Evolutionary conservation across 2,888 invertebrate species (phyloP), one percentile per base, ranked within the genome.

Genomic region (Cabera pusaria): DNA sequence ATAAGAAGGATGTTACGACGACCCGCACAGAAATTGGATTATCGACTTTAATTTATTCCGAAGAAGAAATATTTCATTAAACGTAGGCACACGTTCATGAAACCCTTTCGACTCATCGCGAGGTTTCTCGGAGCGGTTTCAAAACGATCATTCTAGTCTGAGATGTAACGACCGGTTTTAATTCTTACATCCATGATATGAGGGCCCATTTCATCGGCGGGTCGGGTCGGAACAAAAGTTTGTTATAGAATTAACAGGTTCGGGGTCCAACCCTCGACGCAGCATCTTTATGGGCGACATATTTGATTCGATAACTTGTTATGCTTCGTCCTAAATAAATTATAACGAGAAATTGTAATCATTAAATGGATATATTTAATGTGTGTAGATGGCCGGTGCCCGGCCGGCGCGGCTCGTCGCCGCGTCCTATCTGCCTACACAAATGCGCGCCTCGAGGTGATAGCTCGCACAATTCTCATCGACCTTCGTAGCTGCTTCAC

Each of bases 281-380:
- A 80, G 79, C 84, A 86, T 88, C 87, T 88, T 87, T 88, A 88
- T 86, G 85, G 86, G 85, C 86, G 87, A 88, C 87, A 86, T 82
- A 81, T 86, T 87, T 86, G 84, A 88, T 85, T 87, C 86, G 83
- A 85, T 85, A 87, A 87, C 88, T 87, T 87, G 88, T 88, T 87
- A 86, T 86, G 85, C 83, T 82, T 82, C 87, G 76, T 80, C 80
- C 82, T 84, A 83, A 87, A 87, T 87, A 88, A 87, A 87, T 87
- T 87, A 87, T 87, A 85, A 85, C 86, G 85, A 86, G 86, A 84
- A 86, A 87, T 86, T 84, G 84, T 87, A 83, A 87, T 84, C 83
- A 79, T 84, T 83, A 84, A 84, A 83, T 82, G 78, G 79, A 85
- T 87, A 86, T 86, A 84, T 86, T 84, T 52, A 82, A 83, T 82